Percentiles rank a stretch among this genome's conserved stretches.
Evolutionary conservation across 2,113 vertebrate species (phyloP).

Genomic region (Murina feae): DNA sequence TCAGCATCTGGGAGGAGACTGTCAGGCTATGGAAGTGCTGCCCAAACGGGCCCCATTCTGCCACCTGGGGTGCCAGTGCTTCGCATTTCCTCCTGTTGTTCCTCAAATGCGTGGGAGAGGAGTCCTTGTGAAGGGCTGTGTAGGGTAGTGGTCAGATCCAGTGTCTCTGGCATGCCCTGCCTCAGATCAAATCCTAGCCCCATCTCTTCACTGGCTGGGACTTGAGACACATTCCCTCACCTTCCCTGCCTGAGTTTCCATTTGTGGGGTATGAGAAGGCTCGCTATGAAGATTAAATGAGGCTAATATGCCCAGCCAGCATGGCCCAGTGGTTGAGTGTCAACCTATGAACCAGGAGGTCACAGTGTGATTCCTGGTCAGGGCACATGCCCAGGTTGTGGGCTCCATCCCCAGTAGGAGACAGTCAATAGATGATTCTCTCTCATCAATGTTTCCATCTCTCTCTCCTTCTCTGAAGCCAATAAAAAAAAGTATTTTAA

Average conservation of each 20-base stretch:
- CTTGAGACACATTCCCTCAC: not conserved
- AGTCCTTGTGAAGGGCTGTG: not conserved
- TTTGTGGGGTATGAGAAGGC: too few species aligned
- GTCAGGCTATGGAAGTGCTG: not conserved
- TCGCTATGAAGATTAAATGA: not conserved
- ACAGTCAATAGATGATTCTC: too few species aligned
- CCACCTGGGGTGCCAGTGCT: rapidly evolving
- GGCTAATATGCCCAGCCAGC: too few species aligned
- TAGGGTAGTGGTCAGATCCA: not conserved
- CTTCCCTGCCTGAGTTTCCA: not conserved
- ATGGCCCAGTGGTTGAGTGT: too few species aligned
- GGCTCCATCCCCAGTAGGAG: too few species aligned
- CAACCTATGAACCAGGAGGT: too few species aligned
- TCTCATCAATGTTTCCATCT: too few species aligned
- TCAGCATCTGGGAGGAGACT: not conserved
- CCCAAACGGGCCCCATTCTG: not conserved
- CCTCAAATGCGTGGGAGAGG: not conserved
- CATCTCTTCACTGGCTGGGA: not conserved
- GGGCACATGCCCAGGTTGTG: too few species aligned
- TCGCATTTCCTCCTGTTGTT: not conserved
- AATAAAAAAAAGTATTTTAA: too few species aligned
- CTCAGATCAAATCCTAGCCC: not conserved
- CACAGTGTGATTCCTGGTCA: too few species aligned
- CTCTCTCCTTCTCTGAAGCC: too few species aligned
- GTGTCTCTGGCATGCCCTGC: not conserved